Conservation (phyloP, 2,113 vertebrate species). For the Euleptes europaea region DNA sequence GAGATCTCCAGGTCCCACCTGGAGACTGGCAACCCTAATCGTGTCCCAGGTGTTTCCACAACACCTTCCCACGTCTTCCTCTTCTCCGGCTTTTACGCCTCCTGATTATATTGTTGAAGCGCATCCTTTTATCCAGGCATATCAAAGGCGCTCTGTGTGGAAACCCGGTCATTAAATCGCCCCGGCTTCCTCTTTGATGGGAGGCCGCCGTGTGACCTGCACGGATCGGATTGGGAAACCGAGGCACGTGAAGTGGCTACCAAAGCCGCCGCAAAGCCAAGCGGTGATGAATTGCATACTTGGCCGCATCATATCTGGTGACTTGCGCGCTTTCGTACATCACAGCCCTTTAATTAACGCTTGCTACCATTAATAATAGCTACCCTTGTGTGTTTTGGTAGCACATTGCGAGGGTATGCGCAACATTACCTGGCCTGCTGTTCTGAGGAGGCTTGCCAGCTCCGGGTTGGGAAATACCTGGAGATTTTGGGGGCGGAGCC, state of each 20-base stretch:
- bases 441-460: no score
- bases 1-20: no score
- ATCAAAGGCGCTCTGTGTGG: neutral
- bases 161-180: constrained; percentile 54
- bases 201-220: constrained; percentile 36
- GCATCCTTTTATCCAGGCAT: neutral
- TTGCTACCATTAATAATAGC: neutral
- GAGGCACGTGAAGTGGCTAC: neutral
- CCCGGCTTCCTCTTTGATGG: constrained; percentile 22
- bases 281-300: neutral
- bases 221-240: neutral
- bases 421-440: neutral
- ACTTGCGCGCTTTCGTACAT: neutral
- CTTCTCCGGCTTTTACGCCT: neutral
- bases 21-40: no score
- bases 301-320: fast-evolving
- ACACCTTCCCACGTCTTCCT: neutral
- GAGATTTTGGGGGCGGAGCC: no score
- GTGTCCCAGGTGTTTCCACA: neutral
- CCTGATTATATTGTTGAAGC: fast-evolving
- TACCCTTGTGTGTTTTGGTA: neutral
- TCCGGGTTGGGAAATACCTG: no score
- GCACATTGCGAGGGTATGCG: neutral
- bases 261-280: neutral
- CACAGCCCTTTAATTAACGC: neutral